Percentiles rank a stretch among this genome's conserved stretches.
phyloP scores from a whole-genome alignment of 2,113 vertebrate species.

The Telmatochromis bifrenatus region DNA sequence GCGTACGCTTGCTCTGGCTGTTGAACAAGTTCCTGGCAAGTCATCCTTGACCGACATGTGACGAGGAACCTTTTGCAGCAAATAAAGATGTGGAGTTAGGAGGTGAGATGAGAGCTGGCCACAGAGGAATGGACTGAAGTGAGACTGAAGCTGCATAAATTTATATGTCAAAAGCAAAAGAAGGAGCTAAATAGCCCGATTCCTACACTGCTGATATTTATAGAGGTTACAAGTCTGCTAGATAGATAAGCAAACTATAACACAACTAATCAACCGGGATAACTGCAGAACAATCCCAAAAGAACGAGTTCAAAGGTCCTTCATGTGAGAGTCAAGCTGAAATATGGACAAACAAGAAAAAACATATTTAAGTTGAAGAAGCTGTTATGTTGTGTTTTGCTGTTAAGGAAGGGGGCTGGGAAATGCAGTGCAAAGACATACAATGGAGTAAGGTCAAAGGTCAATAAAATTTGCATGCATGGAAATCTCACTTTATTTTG shows the following conservation, averaged over 20 bases:
- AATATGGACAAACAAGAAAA: background rate
- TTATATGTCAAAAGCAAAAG: background rate
- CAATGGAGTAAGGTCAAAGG: slow-evolving; percentile 4
- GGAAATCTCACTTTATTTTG: background rate
- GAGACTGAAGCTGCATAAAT: background rate
- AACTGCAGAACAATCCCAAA: background rate
- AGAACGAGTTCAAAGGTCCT: background rate
- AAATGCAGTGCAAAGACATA: background rate
- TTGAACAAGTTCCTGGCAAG: slow-evolving; percentile 63
- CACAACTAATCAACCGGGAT: background rate
- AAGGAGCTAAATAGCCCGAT: background rate
- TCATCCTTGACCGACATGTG: slow-evolving; percentile 67
- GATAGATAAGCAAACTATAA: background rate
- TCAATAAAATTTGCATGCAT: background rate
- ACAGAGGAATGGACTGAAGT: background rate
- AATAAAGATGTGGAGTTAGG: background rate
- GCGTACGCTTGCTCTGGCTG: slow-evolving; percentile 62
- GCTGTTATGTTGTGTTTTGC: background rate
- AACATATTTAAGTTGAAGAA: background rate
- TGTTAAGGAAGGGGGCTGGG: background rate
- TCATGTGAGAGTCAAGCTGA: background rate
- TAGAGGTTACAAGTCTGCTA: background rate
- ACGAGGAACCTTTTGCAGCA: background rate
- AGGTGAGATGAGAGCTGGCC: background rate
- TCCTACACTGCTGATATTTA: background rate